Base-by-base conservation (phyloP, 2,888 invertebrate species). In the Cephus pulcher region DNA sequence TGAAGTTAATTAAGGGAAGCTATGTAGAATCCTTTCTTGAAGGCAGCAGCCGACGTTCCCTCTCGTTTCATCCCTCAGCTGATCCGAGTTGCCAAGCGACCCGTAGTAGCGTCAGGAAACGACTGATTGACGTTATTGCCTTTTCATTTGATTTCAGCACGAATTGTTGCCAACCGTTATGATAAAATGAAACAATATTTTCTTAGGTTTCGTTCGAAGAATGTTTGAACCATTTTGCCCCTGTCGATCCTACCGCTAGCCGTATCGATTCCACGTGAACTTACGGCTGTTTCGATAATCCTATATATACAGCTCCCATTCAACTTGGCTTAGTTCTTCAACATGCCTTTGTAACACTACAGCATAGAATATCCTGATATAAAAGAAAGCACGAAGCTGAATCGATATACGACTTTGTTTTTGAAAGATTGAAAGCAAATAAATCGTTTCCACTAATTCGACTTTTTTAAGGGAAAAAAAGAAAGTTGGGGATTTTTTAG, bases 71-170 rank as follows among this genome's bases (percentile, higher is more conserved):
- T 35, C 74, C 35, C 12, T 6, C 23, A 2, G 74, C 15, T 15
- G n/a, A 23, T n/a, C 4, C 35, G 12, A 34, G 35, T 74, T 74
- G 6, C 74, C 74, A 30, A n/a, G 30, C 74, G 74, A 74, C n/a
- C n/a, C 1, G 34, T 0, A 74, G 35, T 35, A 35, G 15, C 75
- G 69, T 23, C 15, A 12, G 12, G 75, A 69, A 35, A 76, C 75
- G n/a, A 71, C 34, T 76, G 78, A 83, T 82, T 82, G 81, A 82
- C 76, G 23, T 82, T 84, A 82, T 82, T 78, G 80, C 77, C 40
- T 76, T 83, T 83, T 79, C 78, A 83, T 82, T 81, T 68, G 79
- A 82, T 82, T 75, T 76, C 75, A 70, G 40, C 33, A 69, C 12
- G 35, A 75, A 11, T 34, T 33, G 34, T 30, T 15, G 15, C 35